Evolutionary conservation across 2,113 vertebrate species (phyloP).

Genomic region (Perca schrenkii): DNA sequence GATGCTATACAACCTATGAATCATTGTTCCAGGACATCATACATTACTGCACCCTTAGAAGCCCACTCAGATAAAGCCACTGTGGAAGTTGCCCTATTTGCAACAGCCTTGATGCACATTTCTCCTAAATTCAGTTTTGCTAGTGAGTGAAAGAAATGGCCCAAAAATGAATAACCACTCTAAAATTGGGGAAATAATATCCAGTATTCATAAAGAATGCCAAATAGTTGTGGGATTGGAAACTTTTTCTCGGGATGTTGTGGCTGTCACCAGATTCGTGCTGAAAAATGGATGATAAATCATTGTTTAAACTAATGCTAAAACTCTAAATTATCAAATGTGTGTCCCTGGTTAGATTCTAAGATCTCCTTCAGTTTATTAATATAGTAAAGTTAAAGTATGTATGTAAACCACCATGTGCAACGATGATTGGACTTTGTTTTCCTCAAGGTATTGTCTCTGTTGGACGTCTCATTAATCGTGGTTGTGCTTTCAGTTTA

Average conservation of each 20-base stretch:
- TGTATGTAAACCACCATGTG: constrained; percentile 42
- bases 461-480: constrained; percentile 85
- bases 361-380: background rate
- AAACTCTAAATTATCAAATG: background rate
- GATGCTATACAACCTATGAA: constrained; percentile 61
- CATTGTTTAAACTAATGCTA: background rate
- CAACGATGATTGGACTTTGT: constrained; percentile 64
- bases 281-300: constrained; percentile 1
- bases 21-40: constrained; percentile 57
- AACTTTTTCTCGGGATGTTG: constrained; percentile 1
- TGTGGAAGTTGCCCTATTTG: constrained; percentile 10
- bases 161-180: background rate
- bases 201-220: constrained; percentile 8
- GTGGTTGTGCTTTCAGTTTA: constrained; percentile 78
- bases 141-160: constrained; percentile 3
- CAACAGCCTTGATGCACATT: constrained; percentile 11
- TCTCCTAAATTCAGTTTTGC: background rate
- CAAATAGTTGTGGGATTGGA: constrained; percentile 20
- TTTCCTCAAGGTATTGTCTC: constrained; percentile 64
- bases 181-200: background rate
- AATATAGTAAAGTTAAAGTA: constrained; percentile 27
- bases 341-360: background rate
- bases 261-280: constrained; percentile 5
- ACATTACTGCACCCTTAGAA: constrained; percentile 46
- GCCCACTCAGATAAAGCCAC: constrained; percentile 15